Conservation (phyloP, 92 coral and sea anemone species). For the Montipora capitata region DNA sequence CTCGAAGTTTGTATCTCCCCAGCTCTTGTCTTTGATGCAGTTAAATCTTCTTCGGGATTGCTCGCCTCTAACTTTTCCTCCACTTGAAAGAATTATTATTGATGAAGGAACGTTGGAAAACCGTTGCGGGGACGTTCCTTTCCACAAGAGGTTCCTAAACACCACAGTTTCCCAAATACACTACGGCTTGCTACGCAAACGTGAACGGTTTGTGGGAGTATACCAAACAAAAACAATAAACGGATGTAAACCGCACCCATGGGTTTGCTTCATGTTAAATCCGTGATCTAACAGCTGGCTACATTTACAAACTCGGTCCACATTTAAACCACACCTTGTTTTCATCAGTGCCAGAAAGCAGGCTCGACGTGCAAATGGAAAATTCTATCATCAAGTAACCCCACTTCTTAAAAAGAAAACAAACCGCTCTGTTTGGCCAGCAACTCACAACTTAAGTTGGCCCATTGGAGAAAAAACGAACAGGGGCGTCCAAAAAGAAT, state of each 20-base stretch:
- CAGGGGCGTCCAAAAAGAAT: background rate
- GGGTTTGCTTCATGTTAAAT: background rate
- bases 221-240: background rate
- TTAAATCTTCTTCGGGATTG: background rate
- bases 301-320: background rate
- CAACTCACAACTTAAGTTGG: background rate
- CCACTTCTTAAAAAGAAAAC: background rate
- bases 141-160: too few species aligned
- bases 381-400: background rate
- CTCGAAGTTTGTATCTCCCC: slow-evolving; percentile 1
- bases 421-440: background rate
- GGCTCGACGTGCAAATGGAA: background rate
- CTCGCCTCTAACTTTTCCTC: background rate
- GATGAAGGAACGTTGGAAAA: too few species aligned
- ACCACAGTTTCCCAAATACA: background rate
- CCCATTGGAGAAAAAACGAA: too few species aligned
- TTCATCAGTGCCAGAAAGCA: background rate
- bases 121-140: too few species aligned
- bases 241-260: slow-evolving; percentile 29
- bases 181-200: background rate
- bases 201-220: slow-evolving; percentile 25
- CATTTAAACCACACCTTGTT: slow-evolving; percentile 21
- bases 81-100: too few species aligned
- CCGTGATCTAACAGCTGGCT: slow-evolving; percentile 30
- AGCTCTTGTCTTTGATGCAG: background rate